A percentile compares a stretch with the other conserved stretches of the same genome.
These are phyloP conservation scores for Centropus unirufus DNA, from an alignment of 2,113 vertebrate species.

Conservation along the genomic window DNA sequence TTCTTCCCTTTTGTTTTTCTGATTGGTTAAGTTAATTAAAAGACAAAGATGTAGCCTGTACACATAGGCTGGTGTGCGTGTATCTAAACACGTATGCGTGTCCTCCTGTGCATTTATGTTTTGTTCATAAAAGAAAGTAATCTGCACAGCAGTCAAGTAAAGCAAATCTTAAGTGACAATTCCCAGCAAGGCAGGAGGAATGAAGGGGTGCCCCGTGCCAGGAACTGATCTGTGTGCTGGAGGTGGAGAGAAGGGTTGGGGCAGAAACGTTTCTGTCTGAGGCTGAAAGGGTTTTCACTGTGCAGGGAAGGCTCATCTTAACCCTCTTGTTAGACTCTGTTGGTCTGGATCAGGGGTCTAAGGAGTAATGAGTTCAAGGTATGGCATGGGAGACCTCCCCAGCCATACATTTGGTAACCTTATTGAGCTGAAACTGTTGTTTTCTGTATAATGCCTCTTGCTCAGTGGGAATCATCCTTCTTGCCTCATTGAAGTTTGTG, in stretches of 20 bases:
- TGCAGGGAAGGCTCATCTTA: background rate
- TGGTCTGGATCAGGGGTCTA: background rate
- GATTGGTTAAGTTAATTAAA: background rate
- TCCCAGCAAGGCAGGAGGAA: background rate
- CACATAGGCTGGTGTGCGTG: background rate
- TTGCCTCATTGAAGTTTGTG: background rate
- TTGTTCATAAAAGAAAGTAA: background rate
- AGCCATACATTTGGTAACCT: background rate
- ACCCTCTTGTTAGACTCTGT: background rate
- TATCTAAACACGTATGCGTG: background rate
- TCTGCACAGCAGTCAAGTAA: background rate
- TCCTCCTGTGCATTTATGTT: background rate
- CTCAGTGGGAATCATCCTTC: background rate
- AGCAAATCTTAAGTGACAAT: background rate
- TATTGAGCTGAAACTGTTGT: background rate
- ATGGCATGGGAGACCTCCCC: background rate
- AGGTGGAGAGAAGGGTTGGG: fast-evolving
- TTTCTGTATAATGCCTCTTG: background rate
- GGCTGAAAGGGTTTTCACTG: background rate
- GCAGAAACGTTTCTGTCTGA: fast-evolving
- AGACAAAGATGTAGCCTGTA: background rate
- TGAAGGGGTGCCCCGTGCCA: background rate
- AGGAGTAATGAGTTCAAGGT: background rate
- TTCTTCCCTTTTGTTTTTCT: background rate
- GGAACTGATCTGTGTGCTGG: background rate